These are phyloP conservation scores for Rhopalosiphum nymphaeae DNA, from an alignment of 2,888 invertebrate genomes.

Conservation along the genomic window DNA sequence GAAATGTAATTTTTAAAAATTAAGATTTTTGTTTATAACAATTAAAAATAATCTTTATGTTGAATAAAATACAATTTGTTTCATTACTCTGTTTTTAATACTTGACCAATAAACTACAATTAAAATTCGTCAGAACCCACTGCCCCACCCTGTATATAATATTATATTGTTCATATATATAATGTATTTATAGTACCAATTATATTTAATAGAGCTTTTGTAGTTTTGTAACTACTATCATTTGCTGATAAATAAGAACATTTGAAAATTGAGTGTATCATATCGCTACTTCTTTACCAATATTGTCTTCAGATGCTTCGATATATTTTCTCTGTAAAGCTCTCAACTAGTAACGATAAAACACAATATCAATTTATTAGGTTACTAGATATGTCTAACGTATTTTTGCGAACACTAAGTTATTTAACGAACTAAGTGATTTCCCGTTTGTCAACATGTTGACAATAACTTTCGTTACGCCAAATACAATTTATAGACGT, in stretches of 20 bases:
- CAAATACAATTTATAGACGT: constrained; percentile 55
- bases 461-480: constrained; percentile 51
- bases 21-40: too few relatives aligned
- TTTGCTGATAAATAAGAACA: background rate
- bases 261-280: background rate
- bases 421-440: constrained; percentile 51
- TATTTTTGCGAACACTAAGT: constrained; percentile 48
- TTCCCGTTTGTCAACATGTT: constrained; percentile 36
- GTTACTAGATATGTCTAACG: constrained; percentile 19
- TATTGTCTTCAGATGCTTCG: background rate
- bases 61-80: too few relatives aligned
- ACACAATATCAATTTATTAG: constrained; percentile 26
- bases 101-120: too few relatives aligned
- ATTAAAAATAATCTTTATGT: too few relatives aligned
- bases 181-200: background rate
- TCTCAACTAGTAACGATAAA: background rate
- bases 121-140: too few relatives aligned
- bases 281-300: background rate
- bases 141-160: too few relatives aligned
- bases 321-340: background rate
- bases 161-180: too few relatives aligned
- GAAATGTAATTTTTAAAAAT: too few relatives aligned
- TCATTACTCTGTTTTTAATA: too few relatives aligned
- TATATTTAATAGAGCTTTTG: background rate
- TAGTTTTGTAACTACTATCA: background rate